Evolutionary conservation across 92 coral and sea anemone species (phyloP).

Genomic region (Phenganax marumi): DNA sequence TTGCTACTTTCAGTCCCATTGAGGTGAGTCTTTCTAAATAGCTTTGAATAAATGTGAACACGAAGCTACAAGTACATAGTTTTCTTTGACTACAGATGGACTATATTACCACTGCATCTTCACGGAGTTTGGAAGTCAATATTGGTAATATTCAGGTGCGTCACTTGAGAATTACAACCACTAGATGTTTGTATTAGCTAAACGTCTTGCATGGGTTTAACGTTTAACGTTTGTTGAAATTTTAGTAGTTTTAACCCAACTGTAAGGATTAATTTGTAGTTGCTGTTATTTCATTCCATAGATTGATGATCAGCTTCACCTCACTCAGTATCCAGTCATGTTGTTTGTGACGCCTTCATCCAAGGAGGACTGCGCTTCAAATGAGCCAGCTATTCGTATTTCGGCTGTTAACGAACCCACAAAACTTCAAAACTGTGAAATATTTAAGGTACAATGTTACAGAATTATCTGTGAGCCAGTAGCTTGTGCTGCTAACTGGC

Average conservation of each 20-base stretch:
- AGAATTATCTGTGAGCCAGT: background rate
- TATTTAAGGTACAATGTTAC: slow-evolving; percentile 65
- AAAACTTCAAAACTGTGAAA: slow-evolving; percentile 83
- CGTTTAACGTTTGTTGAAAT: no score
- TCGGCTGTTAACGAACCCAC: slow-evolving; percentile 79
- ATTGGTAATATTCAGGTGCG: slow-evolving; percentile 92
- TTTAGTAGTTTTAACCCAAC: no score
- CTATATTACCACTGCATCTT: slow-evolving; percentile 68
- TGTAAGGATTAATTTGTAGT: background rate
- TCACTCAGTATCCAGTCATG: slow-evolving; percentile 77
- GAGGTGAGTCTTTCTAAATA: slow-evolving; percentile 61
- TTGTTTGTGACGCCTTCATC: slow-evolving; percentile 79
- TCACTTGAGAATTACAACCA: background rate
- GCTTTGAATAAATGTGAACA: background rate
- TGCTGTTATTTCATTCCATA: slow-evolving; percentile 8
- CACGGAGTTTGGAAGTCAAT: slow-evolving; percentile 73
- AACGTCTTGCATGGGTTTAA: no score
- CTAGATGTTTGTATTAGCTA: background rate
- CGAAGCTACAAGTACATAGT: background rate
- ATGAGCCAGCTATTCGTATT: slow-evolving; percentile 68
- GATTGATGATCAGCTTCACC: slow-evolving; percentile 87
- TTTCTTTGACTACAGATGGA: slow-evolving; percentile 65
- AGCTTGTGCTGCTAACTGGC: background rate
- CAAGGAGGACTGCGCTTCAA: slow-evolving; percentile 67
- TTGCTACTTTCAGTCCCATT: slow-evolving; percentile 81